phyloP scores from a whole-genome alignment of 1,140 invertebrate genomes.

The Drosophila pseudoananassae region DNA sequence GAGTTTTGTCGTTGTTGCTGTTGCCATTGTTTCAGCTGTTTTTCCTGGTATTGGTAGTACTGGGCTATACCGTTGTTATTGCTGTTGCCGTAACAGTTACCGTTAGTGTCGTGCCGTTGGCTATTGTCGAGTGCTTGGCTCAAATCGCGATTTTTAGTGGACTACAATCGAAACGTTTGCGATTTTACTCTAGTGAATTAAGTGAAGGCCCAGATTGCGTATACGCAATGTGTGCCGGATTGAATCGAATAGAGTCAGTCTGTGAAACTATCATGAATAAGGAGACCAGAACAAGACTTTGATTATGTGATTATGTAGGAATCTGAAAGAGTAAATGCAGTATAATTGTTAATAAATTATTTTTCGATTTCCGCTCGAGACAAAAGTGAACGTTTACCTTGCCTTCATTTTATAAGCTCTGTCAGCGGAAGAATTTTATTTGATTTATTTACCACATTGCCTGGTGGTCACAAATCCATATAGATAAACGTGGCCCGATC shows the following conservation, averaged over 20 bases:
- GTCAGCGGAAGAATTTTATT: slow-evolving; percentile 51
- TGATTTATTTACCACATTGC: slow-evolving; percentile 64
- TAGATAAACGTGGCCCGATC: slow-evolving; percentile 25
- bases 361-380: too few relatives aligned
- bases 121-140: slow-evolving; percentile 31
- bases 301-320: too few relatives aligned
- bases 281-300: too few relatives aligned
- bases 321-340: background rate
- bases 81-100: slow-evolving; percentile 20
- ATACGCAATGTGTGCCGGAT: slow-evolving; percentile 36
- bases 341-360: too few relatives aligned
- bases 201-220: slow-evolving; percentile 53
- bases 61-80: slow-evolving; percentile 1
- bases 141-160: slow-evolving; percentile 55
- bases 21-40: too few relatives aligned
- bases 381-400: slow-evolving; percentile 1
- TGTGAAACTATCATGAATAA: slow-evolving; percentile 2
- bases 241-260: background rate
- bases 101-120: slow-evolving; percentile 55
- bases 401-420: slow-evolving; percentile 35
- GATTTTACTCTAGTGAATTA: slow-evolving; percentile 61
- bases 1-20: slow-evolving; percentile 37
- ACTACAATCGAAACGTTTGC: slow-evolving; percentile 42
- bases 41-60: background rate
- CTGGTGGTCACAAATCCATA: slow-evolving; percentile 34